Evolutionary conservation across 2,888 invertebrate species (phyloP).

Genomic region (Drosophila picticornis): DNA sequence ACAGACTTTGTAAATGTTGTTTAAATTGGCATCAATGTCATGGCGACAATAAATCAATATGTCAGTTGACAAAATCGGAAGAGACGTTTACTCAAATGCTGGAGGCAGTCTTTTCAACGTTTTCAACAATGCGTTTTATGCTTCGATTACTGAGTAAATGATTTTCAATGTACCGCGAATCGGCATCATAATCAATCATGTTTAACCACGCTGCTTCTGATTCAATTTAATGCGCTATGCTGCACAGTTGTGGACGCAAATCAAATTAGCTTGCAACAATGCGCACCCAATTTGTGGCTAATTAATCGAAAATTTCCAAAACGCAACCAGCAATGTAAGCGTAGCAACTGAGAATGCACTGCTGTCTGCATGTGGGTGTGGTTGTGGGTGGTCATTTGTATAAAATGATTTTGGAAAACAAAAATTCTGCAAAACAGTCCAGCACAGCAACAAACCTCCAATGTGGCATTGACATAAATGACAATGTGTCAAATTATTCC

Average conservation of each 20-base stretch:
- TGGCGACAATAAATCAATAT: constrained; percentile 25
- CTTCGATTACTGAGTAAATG: constrained; percentile 41
- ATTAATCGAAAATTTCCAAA: constrained; percentile 56
- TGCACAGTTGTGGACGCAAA: constrained; percentile 41
- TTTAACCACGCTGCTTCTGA: constrained; percentile 14
- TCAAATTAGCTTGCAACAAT: constrained; percentile 51
- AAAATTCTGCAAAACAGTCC: constrained; percentile 13
- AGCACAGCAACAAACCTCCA: constrained; percentile 15
- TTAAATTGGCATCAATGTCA: constrained; percentile 28
- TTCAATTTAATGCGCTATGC: constrained; percentile 28
- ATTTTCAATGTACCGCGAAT: constrained; percentile 45
- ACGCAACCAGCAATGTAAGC: constrained; percentile 19
- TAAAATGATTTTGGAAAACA: constrained; percentile 16
- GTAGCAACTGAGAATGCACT: constrained; percentile 2
- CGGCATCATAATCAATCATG: constrained; percentile 29
- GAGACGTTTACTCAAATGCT: neutral
- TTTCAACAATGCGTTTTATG: constrained; percentile 12
- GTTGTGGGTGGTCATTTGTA: neutral
- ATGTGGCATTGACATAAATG: constrained; percentile 8
- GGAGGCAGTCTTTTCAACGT: constrained; percentile 1
- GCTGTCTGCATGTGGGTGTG: neutral
- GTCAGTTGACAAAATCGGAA: constrained; percentile 8
- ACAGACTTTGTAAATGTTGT: neutral
- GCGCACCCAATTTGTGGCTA: constrained; percentile 46
- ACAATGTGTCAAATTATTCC: constrained; percentile 34